Conservation (phyloP, 2,113 vertebrate genomes). For the Cephalopholis sonnerati region DNA sequence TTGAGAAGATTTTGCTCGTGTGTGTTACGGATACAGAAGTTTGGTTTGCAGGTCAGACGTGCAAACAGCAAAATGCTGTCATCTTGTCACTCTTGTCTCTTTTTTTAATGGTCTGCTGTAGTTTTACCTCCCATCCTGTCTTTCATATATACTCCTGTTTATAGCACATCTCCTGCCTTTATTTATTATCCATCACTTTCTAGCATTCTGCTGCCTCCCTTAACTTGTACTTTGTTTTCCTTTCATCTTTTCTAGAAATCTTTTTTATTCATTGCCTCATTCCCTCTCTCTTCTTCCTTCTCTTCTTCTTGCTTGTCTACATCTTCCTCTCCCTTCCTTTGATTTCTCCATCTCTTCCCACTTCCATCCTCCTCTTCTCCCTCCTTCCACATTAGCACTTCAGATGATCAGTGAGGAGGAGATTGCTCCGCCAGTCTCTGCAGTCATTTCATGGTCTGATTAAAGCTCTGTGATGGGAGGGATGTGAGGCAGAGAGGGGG, state of each 20-base stretch:
- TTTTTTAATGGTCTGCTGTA: neutral
- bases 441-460: conserved; percentile 67
- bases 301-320: neutral
- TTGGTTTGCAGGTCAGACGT: conserved; percentile 24
- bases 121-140: neutral
- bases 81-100: neutral
- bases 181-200: conserved; percentile 26
- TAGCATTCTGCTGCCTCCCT: neutral
- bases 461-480: conserved; percentile 36
- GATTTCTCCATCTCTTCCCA: conserved; percentile 35
- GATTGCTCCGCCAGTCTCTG: conserved; percentile 34
- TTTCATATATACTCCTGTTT: conserved; percentile 10
- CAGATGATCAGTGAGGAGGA: conserved; percentile 49
- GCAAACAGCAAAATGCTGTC: neutral
- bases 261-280: neutral
- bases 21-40: neutral
- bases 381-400: conserved; percentile 48
- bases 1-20: neutral
- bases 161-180: neutral
- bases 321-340: conserved; percentile 14
- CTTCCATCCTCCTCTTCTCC: conserved; percentile 2
- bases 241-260: conserved; percentile 8
- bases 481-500: neutral
- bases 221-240: neutral
- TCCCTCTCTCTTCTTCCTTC: neutral